These are phyloP conservation scores for Drosophila nannoptera DNA, from an alignment of 1,140 invertebrate species.

Conservation along the genomic window DNA sequence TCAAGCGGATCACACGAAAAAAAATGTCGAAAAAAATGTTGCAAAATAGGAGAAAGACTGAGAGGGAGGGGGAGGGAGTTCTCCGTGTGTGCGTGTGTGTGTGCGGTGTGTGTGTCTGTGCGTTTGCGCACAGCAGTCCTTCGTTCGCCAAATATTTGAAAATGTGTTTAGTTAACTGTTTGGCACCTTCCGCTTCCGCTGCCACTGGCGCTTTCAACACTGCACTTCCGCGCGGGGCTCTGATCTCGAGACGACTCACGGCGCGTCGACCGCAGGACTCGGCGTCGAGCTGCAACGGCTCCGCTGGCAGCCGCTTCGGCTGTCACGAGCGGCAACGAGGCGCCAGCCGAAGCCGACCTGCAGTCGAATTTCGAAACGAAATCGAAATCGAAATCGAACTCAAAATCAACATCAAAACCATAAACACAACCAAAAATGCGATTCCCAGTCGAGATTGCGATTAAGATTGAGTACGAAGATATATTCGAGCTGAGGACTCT, in stretches of 20 bases:
- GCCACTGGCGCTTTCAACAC: conserved; percentile 67
- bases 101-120: conserved; percentile 5
- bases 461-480: conserved; percentile 1
- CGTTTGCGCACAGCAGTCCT: conserved; percentile 23
- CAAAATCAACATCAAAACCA: background rate
- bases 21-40: conserved; percentile 62
- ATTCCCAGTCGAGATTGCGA: background rate
- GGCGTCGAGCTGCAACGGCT: conserved; percentile 29
- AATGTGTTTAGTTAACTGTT: conserved; percentile 29
- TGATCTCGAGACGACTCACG: conserved; percentile 70
- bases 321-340: background rate
- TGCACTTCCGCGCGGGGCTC: conserved; percentile 71
- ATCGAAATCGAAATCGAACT: background rate
- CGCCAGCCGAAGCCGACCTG: conserved; percentile 20
- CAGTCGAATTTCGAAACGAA: conserved; percentile 17
- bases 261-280: conserved; percentile 7
- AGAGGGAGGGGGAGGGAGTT: background rate
- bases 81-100: conserved; percentile 16
- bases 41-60: conserved; percentile 22
- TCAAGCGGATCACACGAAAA: conserved; percentile 57
- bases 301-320: conserved; percentile 13
- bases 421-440: background rate
- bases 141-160: conserved; percentile 27
- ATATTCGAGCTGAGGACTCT: background rate
- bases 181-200: conserved; percentile 50